A percentile compares a stretch with the other conserved stretches of the same genome.
phyloP scores from a whole-genome alignment of 1,140 invertebrate species.

The Lutraria rhynchaena region DNA sequence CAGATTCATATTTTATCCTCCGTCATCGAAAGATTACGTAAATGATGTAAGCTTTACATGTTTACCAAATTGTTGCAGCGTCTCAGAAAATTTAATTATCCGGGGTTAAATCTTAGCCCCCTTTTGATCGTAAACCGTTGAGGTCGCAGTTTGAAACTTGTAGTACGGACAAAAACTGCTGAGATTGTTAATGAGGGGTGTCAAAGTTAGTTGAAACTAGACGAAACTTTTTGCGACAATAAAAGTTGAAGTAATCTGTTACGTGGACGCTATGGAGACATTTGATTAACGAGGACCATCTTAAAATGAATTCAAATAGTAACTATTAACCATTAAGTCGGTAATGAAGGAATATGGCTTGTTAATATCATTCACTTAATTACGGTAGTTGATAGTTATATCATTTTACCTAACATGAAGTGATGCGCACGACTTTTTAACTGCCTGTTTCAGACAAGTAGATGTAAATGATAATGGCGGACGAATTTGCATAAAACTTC shows the following conservation, averaged over 20 bases:
- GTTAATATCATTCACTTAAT: too few relatives aligned
- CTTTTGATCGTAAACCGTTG: background rate
- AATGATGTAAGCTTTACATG: background rate
- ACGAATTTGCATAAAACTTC: too few relatives aligned
- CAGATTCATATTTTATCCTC: slow-evolving; percentile 18
- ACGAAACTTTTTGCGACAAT: background rate
- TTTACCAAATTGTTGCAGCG: background rate
- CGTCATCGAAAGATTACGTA: slow-evolving; percentile 7
- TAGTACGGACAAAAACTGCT: background rate
- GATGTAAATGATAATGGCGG: too few relatives aligned
- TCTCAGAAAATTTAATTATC: background rate
- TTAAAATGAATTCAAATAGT: too few relatives aligned
- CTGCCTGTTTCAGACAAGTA: too few relatives aligned
- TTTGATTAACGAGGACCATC: too few relatives aligned
- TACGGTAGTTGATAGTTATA: too few relatives aligned
- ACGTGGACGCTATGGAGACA: too few relatives aligned
- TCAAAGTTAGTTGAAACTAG: background rate
- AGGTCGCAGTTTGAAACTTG: background rate
- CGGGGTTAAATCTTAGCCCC: slow-evolving; percentile 18
- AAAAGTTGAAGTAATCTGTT: slow-evolving; percentile 16
- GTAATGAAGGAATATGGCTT: too few relatives aligned
- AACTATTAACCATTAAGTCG: too few relatives aligned
- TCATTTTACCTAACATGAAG: too few relatives aligned
- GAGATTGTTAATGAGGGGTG: slow-evolving; percentile 29
- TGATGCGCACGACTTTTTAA: too few relatives aligned